phyloP scores from a whole-genome alignment of 2,113 vertebrate species.

The Fregata magnificens region DNA sequence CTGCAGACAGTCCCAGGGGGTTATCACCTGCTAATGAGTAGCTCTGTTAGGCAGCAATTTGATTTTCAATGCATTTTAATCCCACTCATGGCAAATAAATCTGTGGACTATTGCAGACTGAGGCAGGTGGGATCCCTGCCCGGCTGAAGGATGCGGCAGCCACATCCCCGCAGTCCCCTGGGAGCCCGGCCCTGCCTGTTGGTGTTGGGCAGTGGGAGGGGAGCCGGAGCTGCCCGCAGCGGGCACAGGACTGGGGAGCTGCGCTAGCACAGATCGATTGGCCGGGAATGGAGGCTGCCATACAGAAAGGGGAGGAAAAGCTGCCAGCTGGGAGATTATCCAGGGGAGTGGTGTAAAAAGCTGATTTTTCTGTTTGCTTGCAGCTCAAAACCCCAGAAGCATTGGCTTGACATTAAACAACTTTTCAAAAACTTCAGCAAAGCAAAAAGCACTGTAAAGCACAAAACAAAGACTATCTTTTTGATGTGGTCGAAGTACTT shows the following conservation, averaged over 20 bases:
- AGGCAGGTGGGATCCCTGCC: not conserved
- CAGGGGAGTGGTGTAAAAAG: not conserved
- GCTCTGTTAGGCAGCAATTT: not conserved
- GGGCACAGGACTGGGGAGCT: not conserved
- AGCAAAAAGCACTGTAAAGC: not conserved
- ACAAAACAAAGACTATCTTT: not conserved
- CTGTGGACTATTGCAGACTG: not conserved
- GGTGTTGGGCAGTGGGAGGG: accelerated
- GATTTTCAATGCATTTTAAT: not conserved
- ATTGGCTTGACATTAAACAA: not conserved
- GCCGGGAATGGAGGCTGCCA: not conserved
- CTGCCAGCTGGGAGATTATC: not conserved
- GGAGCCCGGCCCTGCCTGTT: not conserved
- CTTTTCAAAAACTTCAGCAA: not conserved
- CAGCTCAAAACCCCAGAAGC: not conserved
- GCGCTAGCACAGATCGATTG: accelerated
- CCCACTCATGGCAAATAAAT: not conserved
- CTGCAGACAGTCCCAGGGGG: not conserved
- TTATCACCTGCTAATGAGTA: not conserved
- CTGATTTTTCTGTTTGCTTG: not conserved
- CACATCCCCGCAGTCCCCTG: accelerated
- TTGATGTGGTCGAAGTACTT: not conserved
- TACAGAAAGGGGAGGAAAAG: not conserved
- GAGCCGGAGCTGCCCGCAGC: not conserved
- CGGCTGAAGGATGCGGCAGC: accelerated